A percentile compares a stretch with the other conserved stretches of the same genome.
phyloP scores from a whole-genome alignment of 2,888 invertebrate species.

The Timema podura region DNA sequence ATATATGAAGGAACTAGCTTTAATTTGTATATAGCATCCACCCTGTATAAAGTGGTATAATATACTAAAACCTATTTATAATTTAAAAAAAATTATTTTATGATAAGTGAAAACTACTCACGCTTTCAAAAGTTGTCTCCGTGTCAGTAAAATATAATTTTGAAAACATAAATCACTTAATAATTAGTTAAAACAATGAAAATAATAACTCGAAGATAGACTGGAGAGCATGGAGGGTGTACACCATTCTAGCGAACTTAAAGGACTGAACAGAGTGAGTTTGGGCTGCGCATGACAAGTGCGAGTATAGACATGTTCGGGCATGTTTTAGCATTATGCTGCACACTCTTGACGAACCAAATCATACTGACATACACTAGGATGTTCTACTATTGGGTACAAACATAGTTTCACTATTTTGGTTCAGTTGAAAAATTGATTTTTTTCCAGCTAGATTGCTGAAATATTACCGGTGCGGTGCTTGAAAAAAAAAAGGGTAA shows the following conservation, averaged over 20 bases:
- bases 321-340: not conserved
- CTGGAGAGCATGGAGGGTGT: no score
- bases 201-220: not conserved
- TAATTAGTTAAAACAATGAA: not conserved
- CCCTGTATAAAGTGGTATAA: no score
- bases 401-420: not conserved
- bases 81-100: no score
- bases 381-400: not conserved
- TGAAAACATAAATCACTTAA: not conserved
- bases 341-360: not conserved
- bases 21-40: no score
- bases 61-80: no score
- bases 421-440: not conserved
- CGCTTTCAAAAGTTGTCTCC: not conserved
- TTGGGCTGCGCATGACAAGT: not conserved
- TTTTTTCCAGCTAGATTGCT: not conserved
- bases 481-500: constrained; percentile 42
- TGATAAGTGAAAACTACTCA: no score
- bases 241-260: not conserved
- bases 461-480: no score
- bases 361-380: not conserved
- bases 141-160: not conserved
- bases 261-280: not conserved
- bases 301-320: no score
- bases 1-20: no score